phyloP scores from a whole-genome alignment of 1,140 invertebrate genomes.

The Bactericera cockerelli region DNA sequence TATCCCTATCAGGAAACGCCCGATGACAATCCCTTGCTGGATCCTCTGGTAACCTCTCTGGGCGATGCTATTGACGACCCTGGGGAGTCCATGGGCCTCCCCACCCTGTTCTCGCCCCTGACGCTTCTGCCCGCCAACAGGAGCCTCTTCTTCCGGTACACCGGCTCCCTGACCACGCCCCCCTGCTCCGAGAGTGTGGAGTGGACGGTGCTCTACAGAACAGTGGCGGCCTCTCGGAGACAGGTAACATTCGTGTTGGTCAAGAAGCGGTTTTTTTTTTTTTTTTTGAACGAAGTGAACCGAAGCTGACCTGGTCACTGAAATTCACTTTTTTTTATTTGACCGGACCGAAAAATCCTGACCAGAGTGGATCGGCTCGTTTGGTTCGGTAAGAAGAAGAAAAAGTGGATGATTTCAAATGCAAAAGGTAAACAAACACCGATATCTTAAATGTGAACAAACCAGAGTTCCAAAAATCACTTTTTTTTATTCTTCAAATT shows the following conservation, averaged over 20 bases:
- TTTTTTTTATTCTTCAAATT: no score
- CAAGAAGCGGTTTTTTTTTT: neutral
- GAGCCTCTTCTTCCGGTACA: slow-evolving; percentile 44
- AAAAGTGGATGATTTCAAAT: neutral
- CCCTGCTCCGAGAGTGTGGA: slow-evolving; percentile 50
- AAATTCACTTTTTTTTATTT: no score
- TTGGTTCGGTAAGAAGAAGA: no score
- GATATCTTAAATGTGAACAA: no score
- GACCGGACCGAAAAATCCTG: no score
- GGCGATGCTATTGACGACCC: slow-evolving; percentile 25
- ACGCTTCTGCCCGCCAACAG: slow-evolving; percentile 36
- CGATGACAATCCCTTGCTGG: slow-evolving; percentile 33
- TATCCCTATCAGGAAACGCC: slow-evolving; percentile 27
- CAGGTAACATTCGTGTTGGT: slow-evolving; percentile 34
- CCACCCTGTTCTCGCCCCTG: slow-evolving; percentile 27
- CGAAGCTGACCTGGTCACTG: no score
- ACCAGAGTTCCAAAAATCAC: no score
- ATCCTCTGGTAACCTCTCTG: slow-evolving; percentile 31
- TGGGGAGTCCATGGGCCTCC: slow-evolving; percentile 16
- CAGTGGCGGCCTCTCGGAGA: slow-evolving; percentile 37
- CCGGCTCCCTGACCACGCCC: slow-evolving; percentile 60
- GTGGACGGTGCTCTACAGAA: slow-evolving; percentile 51
- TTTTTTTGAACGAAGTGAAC: no score
- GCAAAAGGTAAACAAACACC: no score
- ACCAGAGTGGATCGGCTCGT: no score